phyloP scores from a whole-genome alignment of 92 coral and sea anemone genomes.

The Porites rus region DNA sequence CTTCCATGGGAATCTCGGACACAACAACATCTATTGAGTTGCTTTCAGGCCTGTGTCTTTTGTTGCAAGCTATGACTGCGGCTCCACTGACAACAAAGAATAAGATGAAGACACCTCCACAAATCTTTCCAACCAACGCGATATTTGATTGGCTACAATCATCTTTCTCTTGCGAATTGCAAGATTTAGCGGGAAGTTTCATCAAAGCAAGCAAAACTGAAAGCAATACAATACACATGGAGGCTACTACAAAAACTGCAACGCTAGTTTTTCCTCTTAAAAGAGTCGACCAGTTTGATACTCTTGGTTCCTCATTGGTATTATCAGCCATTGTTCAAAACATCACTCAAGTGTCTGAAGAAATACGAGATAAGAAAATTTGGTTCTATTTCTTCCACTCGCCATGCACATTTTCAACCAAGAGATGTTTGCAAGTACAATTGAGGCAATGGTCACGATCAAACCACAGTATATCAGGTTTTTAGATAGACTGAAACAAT shows the following conservation, averaged over 20 bases:
- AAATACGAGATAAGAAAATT: no score
- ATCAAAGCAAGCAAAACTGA: neutral
- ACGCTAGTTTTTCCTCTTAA: neutral
- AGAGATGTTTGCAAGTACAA: no score
- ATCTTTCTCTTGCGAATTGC: neutral
- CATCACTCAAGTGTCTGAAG: neutral
- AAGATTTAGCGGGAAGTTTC: neutral
- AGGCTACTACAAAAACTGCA: neutral
- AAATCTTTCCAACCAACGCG: neutral
- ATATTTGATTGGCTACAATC: neutral
- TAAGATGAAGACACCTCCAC: neutral
- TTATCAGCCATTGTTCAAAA: neutral
- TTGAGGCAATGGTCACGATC: no score
- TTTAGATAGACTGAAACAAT: no score
- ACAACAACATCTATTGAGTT: slow-evolving; percentile 46
- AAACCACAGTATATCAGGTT: no score
- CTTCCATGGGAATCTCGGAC: slow-evolving; percentile 64
- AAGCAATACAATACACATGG: neutral
- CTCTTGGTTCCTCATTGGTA: neutral
- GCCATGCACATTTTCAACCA: no score
- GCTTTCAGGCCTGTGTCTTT: neutral
- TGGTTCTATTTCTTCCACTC: no score
- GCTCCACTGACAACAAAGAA: neutral
- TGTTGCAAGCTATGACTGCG: neutral
- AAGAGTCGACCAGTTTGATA: neutral